phyloP scores from a whole-genome alignment of 1,140 invertebrate genomes.

The Heliconius eleuchia region DNA sequence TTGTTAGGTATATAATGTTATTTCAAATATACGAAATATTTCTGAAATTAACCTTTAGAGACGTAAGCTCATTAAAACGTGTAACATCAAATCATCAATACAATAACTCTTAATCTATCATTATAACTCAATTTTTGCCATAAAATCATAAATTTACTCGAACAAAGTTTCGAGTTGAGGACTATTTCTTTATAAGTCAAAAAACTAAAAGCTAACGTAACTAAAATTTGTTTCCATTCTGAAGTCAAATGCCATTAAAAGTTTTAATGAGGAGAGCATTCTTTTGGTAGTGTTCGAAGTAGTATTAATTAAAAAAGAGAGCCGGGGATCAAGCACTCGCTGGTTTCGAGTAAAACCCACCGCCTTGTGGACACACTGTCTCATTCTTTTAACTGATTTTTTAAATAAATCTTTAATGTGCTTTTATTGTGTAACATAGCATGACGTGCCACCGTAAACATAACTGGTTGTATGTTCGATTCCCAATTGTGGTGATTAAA shows the following conservation, averaged over 20 bases:
- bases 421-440: too few species aligned
- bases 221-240: constrained; percentile 66
- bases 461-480: too few species aligned
- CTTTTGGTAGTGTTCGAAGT: constrained; percentile 73
- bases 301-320: constrained; percentile 79
- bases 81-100: too few species aligned
- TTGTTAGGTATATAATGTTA: too few species aligned
- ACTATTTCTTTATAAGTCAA: constrained; percentile 42
- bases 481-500: too few species aligned
- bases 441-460: too few species aligned
- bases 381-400: not conserved
- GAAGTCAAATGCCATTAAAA: constrained; percentile 78
- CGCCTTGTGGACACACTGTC: constrained; percentile 43
- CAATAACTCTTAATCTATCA: too few species aligned
- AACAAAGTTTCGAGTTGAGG: not conserved
- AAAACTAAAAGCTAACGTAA: constrained; percentile 58
- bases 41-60: too few species aligned
- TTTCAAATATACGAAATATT: too few species aligned
- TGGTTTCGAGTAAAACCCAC: constrained; percentile 49
- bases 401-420: too few species aligned
- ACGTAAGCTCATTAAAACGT: too few species aligned
- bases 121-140: not conserved
- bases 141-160: not conserved
- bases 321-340: constrained; percentile 64
- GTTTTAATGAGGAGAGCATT: constrained; percentile 79